Base-by-base conservation (phyloP, 2,888 invertebrate genomes). In the Melieria omissa region DNA sequence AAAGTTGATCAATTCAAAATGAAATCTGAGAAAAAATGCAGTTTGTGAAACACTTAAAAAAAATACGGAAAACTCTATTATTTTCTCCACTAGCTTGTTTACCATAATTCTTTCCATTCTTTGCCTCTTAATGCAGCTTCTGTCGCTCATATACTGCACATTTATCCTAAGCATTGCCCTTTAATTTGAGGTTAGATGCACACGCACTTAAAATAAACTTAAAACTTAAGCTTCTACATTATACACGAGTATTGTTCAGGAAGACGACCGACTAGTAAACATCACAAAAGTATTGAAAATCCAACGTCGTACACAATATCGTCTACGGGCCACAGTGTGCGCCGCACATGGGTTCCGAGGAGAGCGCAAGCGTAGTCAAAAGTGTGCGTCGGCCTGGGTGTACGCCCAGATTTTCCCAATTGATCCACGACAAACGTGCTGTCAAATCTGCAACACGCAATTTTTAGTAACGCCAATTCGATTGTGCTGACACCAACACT, bases 361-460 rank as follows among this genome's bases (percentile, higher is more conserved):
- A 92, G 12, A 95, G 88, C 0, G 95, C 93, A 16, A 96, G 88
- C 0, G 95, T 93, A 0, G 95, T 95, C 3, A 96, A 89, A 6
- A 95, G 90, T 74, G 95, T 95, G 78, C 96, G 89, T 65, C 96
- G 89, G 72, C 94, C 95, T 3, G 96, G 96, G 84, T 94, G 95
- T 4, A 98, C 96, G 0, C 99, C 99, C 1, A 99, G 90, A 84
- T 97, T 97, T 86, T 98, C 97, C 99, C 99, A 99, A 84, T 98
- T 98, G 80, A 99, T 98, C 99, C 99, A 99, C 0, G 97, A 97
- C 45, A 99, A 89, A 70, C 99, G 90, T 0, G 99, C 98, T 1
- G 98, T 97, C 78, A 99, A 88, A 91, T 99, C 99, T 99, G 62
- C 14, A 74, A 74, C n/a, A 29, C 29, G 29, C 29, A 29, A 29